These are phyloP conservation scores for Ceriagrion tenellum DNA, from an alignment of 2,888 invertebrate species.

Conservation along the genomic window DNA sequence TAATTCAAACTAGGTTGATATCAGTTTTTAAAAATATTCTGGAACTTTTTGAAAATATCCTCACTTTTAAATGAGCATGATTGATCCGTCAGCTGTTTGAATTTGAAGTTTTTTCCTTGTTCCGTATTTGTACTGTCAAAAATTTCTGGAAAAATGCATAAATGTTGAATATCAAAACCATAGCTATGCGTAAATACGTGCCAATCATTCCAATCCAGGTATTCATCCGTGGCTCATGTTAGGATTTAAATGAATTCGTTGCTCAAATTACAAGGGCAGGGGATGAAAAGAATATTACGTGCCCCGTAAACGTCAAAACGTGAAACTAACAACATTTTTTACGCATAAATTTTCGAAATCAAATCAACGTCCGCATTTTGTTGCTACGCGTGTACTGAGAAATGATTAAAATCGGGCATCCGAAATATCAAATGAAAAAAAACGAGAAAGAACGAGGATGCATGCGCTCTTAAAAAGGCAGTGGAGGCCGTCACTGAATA, in stretches of 20 bases:
- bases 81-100: neutral
- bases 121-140: neutral
- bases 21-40: too few species aligned
- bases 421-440: too few species aligned
- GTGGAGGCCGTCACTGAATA: neutral
- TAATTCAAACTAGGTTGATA: too few species aligned
- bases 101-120: neutral
- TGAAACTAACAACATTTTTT: neutral
- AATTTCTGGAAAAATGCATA: neutral
- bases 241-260: slow-evolving; percentile 11
- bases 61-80: too few species aligned
- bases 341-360: slow-evolving; percentile 4
- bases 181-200: neutral
- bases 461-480: neutral
- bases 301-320: neutral
- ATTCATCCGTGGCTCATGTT: neutral
- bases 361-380: slow-evolving; percentile 9
- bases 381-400: neutral
- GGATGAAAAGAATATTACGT: neutral
- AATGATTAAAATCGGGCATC: neutral
- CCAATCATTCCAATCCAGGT: neutral
- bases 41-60: too few species aligned
- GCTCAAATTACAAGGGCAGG: neutral
- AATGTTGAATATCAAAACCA: neutral
- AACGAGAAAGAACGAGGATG: neutral